Conservation (phyloP, 2,888 invertebrate genomes). For the Chesias legatella region DNA sequence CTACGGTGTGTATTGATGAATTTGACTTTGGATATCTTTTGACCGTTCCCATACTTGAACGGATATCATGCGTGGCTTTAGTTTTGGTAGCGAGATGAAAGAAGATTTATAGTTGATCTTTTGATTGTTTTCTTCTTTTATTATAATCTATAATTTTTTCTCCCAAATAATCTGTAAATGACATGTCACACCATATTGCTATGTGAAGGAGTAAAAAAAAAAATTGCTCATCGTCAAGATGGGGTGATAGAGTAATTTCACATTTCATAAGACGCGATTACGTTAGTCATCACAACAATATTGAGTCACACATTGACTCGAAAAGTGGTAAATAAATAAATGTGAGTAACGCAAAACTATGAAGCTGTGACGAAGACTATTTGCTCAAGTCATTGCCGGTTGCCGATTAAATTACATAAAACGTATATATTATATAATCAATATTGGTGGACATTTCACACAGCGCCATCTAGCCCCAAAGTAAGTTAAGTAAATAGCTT, state of each 20-base stretch:
- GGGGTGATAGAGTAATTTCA: constrained; percentile 20
- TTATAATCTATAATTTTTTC: no score
- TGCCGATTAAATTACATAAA: background rate
- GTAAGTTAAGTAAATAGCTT: no score
- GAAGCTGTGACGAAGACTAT: constrained; percentile 24
- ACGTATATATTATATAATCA: background rate
- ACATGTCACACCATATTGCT: background rate
- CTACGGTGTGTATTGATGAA: constrained; percentile 56
- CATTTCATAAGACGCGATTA: constrained; percentile 44
- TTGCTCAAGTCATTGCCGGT: constrained; percentile 4
- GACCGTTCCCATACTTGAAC: constrained; percentile 33
- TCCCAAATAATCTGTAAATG: no score
- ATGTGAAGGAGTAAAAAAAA: constrained; percentile 6
- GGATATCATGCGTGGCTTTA: constrained; percentile 6
- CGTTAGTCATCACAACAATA: constrained; percentile 61
- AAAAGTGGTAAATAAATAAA: constrained; percentile 58
- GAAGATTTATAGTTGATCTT: background rate
- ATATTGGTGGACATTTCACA: no score
- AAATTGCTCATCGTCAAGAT: constrained; percentile 6
- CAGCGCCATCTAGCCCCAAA: no score
- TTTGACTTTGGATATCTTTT: constrained; percentile 45
- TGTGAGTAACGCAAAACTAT: constrained; percentile 49
- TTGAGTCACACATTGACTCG: constrained; percentile 68
- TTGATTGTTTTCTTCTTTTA: no score
- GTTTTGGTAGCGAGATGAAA: constrained; percentile 8